Evolutionary conservation across 2,888 invertebrate genomes (phyloP).

Genomic region (Rhyacophila evoluta): DNA sequence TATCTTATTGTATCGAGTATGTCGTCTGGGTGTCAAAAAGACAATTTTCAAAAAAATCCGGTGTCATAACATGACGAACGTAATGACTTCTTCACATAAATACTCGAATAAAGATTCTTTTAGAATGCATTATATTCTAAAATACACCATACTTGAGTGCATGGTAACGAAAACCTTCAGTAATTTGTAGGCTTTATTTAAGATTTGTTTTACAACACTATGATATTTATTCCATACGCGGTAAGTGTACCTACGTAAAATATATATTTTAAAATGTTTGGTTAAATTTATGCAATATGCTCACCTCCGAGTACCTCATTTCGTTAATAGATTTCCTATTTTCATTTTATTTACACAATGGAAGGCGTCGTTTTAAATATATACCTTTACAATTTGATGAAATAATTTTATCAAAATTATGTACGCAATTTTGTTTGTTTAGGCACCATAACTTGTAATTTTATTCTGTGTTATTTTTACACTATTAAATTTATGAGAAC

Average conservation of each 20-base stretch:
- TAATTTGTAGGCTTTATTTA: too few relatives aligned
- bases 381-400: not conserved
- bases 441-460: not conserved
- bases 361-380: not conserved
- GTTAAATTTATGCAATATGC: not conserved
- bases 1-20: too few relatives aligned
- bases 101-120: too few relatives aligned
- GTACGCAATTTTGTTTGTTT: not conserved
- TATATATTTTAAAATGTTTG: not conserved
- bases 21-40: too few relatives aligned
- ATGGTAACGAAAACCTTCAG: too few relatives aligned
- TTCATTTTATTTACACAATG: constrained; percentile 19
- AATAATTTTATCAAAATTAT: not conserved
- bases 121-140: too few relatives aligned
- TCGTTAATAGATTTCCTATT: constrained; percentile 4
- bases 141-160: too few relatives aligned
- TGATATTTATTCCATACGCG: too few relatives aligned
- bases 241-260: not conserved
- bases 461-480: not conserved
- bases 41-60: too few relatives aligned
- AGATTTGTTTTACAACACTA: too few relatives aligned
- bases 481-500: not conserved
- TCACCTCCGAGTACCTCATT: not conserved
- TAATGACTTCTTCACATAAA: too few relatives aligned
- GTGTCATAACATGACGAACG: too few relatives aligned